phyloP scores from a whole-genome alignment of 2,113 vertebrate genomes.

The Megaceryle torquata region DNA sequence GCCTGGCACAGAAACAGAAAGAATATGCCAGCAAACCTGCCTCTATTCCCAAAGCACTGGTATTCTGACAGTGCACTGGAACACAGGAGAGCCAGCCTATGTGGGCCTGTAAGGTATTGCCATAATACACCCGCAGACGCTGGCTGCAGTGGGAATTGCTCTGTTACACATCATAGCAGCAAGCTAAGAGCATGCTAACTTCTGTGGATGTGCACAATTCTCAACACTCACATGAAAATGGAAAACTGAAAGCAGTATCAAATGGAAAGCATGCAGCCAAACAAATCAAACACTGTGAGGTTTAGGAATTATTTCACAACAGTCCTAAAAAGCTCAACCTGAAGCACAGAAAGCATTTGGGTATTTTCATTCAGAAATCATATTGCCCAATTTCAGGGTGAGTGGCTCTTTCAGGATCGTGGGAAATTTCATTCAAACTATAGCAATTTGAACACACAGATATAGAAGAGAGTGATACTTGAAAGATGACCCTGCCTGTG shows the following conservation, averaged over 20 bases:
- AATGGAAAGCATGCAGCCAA: slow-evolving; percentile 53
- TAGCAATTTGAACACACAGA: neutral
- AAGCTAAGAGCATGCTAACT: slow-evolving; percentile 39
- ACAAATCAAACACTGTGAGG: slow-evolving; percentile 17
- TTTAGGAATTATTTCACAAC: slow-evolving; percentile 55
- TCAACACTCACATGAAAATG: neutral
- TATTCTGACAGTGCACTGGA: neutral
- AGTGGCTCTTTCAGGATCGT: slow-evolving; percentile 54
- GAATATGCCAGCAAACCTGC: neutral
- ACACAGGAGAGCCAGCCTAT: too few species aligned
- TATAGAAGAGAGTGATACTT: neutral
- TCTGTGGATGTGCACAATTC: neutral
- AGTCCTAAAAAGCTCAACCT: slow-evolving; percentile 57
- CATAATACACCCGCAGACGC: neutral
- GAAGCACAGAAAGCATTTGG: slow-evolving; percentile 5
- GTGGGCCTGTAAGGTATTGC: neutral
- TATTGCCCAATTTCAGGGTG: neutral
- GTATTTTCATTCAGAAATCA: neutral
- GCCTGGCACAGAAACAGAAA: neutral
- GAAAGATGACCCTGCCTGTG: slow-evolving; percentile 17
- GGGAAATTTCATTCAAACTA: slow-evolving; percentile 19
- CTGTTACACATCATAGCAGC: neutral
- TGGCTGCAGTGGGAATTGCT: slow-evolving; percentile 1
- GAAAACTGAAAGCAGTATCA: slow-evolving; percentile 8
- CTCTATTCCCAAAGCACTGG: neutral